A percentile compares a stretch with the other conserved stretches of the same genome.
Evolutionary conservation across 30 jellyfish, hydroid and myxozoan species (phyloP).

Genomic region (Aurelia sp.): DNA sequence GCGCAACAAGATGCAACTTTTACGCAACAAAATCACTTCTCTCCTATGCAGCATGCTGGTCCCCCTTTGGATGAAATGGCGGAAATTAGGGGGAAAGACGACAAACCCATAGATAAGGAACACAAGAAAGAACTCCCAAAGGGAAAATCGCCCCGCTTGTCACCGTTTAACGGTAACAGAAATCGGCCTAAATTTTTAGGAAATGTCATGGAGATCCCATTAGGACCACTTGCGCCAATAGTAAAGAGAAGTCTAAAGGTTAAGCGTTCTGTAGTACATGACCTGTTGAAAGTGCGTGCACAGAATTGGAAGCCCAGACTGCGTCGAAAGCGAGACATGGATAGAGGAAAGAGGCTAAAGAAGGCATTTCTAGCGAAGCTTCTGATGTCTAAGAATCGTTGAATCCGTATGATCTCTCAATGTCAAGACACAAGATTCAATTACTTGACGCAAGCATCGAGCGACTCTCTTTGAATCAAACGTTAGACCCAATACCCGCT

Average conservation of each 20-base stretch:
- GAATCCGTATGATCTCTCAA: neutral
- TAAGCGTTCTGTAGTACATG: neutral
- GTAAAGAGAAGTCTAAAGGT: neutral
- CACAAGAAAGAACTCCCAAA: conserved; percentile 49
- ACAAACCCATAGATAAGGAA: neutral
- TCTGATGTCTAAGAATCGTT: neutral
- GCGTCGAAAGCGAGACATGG: conserved; percentile 4
- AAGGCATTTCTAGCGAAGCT: conserved; percentile 51
- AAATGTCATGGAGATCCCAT: conserved; percentile 32
- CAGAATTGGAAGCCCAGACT: neutral
- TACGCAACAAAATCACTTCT: no score
- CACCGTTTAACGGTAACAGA: conserved; percentile 45
- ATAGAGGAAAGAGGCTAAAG: conserved; percentile 13
- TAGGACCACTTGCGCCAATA: conserved; percentile 11
- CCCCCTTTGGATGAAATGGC: neutral
- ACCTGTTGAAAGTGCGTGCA: neutral
- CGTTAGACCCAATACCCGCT: no score
- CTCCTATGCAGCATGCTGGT: no score
- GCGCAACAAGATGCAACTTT: no score
- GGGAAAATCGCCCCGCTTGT: conserved; percentile 53
- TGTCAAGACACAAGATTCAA: no score
- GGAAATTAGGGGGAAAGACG: neutral
- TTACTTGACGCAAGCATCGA: no score
- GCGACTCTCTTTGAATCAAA: no score
- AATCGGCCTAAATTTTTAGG: conserved; percentile 40